These are phyloP conservation scores for Lasioglossum villosulum DNA, from an alignment of 2,888 invertebrate genomes.

Conservation along the genomic window DNA sequence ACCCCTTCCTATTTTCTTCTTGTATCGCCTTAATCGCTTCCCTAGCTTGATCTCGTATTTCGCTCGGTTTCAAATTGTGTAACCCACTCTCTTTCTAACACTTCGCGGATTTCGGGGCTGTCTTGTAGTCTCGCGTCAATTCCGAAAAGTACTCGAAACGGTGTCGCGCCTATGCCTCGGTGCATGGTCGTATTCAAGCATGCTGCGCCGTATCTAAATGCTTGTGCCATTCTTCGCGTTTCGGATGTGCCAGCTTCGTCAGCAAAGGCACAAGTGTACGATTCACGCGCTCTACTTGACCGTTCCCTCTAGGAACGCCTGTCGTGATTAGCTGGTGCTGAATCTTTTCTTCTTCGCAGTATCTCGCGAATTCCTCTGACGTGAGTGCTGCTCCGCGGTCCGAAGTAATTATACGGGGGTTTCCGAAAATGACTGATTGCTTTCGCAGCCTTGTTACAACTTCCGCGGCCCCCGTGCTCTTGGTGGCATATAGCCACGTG, in stretches of 20 bases:
- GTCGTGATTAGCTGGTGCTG: neutral
- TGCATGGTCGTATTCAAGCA: too few relatives aligned
- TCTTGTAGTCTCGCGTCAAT: neutral
- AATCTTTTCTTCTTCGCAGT: neutral
- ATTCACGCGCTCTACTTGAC: neutral
- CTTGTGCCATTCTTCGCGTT: neutral
- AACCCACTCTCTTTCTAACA: constrained; percentile 11
- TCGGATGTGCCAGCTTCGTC: neutral
- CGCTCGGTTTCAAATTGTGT: neutral
- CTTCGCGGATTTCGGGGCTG: neutral
- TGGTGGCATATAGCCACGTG: neutral
- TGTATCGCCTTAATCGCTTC: constrained; percentile 13
- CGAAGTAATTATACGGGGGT: neutral
- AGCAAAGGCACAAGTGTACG: neutral
- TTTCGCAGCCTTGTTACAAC: neutral
- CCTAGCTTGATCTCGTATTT: constrained; percentile 1
- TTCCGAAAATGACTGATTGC: neutral
- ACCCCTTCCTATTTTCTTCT: constrained; percentile 3
- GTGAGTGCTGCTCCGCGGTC: neutral
- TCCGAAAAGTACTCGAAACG: constrained; percentile 28
- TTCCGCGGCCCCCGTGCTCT: neutral
- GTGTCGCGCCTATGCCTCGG: neutral
- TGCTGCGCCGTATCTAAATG: too few relatives aligned
- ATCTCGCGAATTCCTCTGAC: neutral
- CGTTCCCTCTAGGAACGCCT: neutral